Percentiles rank a stretch among this genome's conserved stretches.
These are phyloP conservation scores for Fregetta grallaria DNA, from an alignment of 2,113 vertebrate species.

Conservation along the genomic window DNA sequence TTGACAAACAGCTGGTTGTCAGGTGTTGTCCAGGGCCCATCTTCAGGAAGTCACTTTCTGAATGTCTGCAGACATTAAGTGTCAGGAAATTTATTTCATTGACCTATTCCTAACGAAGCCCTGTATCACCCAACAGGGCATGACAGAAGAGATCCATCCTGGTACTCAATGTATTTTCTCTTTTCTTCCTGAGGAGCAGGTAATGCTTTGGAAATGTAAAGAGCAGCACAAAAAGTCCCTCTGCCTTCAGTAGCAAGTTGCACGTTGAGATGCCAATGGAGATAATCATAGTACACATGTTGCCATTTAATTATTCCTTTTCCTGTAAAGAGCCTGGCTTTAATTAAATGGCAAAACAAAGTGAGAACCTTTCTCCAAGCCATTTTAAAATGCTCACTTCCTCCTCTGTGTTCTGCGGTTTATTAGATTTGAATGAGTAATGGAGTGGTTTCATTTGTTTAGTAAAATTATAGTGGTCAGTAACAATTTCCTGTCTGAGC, in stretches of 20 bases:
- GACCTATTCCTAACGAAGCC: neutral
- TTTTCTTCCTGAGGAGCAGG: neutral
- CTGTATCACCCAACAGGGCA: neutral
- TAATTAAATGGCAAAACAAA: conserved; percentile 64
- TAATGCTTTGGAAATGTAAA: neutral
- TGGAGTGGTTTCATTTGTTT: conserved; percentile 64
- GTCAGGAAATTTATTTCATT: neutral
- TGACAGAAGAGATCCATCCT: neutral
- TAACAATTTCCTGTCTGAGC: conserved; percentile 63
- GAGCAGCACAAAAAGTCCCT: neutral
- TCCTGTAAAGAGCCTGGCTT: conserved; percentile 54
- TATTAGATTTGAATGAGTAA: conserved; percentile 68
- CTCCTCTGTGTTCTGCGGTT: conserved; percentile 56
- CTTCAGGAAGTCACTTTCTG: neutral
- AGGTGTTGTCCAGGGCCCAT: neutral
- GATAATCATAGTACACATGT: neutral
- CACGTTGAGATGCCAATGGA: neutral
- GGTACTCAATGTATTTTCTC: neutral
- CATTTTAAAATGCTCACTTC: conserved; percentile 54
- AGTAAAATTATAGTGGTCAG: conserved; percentile 60
- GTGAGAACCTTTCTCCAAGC: conserved; percentile 55
- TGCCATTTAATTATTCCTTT: conserved; percentile 49
- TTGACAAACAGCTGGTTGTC: neutral
- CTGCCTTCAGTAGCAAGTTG: neutral
- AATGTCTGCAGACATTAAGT: neutral